Percentiles rank a stretch among this genome's conserved stretches.
Conservation (phyloP, 1,140 invertebrate genomes). For the Chionoecetes opilio region DNA sequence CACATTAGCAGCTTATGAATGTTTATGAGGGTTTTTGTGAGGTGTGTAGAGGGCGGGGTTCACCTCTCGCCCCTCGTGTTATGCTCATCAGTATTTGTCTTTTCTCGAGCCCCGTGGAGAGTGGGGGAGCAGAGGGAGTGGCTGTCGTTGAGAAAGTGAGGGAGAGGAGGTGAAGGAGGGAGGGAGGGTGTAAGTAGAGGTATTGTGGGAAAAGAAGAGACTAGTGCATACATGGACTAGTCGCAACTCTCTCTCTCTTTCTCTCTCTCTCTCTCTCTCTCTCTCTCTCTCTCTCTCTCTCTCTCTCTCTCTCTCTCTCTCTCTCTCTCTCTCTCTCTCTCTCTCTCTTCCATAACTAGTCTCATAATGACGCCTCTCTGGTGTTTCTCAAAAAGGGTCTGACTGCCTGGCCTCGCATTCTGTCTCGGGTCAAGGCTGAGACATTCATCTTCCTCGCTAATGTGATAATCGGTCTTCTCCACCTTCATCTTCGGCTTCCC, state of each 20-base stretch:
- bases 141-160: not conserved
- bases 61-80: constrained; percentile 34
- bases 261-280: constrained; percentile 34
- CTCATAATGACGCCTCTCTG: no score
- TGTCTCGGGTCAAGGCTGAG: no score
- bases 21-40: constrained; percentile 37
- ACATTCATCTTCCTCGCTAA: no score
- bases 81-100: constrained; percentile 50
- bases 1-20: constrained; percentile 50
- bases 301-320: constrained; percentile 16
- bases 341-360: no score
- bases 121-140: not conserved
- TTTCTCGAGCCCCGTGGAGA: not conserved
- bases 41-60: constrained; percentile 20
- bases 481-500: no score
- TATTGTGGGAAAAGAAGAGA: not conserved
- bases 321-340: not conserved
- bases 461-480: no score
- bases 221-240: not conserved
- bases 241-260: not conserved
- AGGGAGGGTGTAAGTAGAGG: not conserved
- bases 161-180: not conserved
- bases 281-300: constrained; percentile 34
- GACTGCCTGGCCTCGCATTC: no score
- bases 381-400: no score